These are phyloP conservation scores for Sitobion miscanthi DNA, from an alignment of 1,140 invertebrate species.

Conservation along the genomic window DNA sequence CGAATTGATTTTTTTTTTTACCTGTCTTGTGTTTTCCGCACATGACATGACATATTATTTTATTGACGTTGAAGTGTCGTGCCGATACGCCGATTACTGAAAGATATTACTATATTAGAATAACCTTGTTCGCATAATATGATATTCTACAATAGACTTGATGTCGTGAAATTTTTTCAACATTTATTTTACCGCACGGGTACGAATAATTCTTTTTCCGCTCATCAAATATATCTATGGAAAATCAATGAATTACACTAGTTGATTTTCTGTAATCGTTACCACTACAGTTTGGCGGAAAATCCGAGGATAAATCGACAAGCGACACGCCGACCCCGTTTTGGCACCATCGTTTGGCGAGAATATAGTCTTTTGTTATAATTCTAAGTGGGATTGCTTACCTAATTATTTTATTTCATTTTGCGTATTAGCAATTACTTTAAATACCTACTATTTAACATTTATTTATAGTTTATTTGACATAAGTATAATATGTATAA, in stretches of 20 bases:
- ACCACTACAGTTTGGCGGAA: neutral
- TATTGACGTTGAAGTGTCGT: neutral
- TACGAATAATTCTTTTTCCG: too few species aligned
- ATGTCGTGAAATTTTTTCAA: too few species aligned
- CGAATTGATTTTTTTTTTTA: neutral
- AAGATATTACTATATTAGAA: neutral
- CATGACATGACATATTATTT: neutral
- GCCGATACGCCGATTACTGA: neutral
- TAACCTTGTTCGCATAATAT: neutral
- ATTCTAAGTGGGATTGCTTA: neutral
- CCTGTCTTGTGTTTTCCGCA: neutral
- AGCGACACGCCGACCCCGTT: neutral
- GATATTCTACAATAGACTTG: neutral
- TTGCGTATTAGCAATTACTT: neutral
- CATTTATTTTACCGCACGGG: neutral
- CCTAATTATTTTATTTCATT: neutral
- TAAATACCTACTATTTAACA: neutral
- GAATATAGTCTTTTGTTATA: neutral
- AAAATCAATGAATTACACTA: neutral
- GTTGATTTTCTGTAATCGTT: neutral
- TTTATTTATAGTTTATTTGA: neutral
- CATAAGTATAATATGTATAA: too few species aligned
- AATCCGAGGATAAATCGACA: neutral
- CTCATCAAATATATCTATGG: neutral
- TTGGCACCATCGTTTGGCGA: neutral